Evolutionary conservation across 2,113 vertebrate genomes (phyloP).

Genomic region (Ascaphus truei): DNA sequence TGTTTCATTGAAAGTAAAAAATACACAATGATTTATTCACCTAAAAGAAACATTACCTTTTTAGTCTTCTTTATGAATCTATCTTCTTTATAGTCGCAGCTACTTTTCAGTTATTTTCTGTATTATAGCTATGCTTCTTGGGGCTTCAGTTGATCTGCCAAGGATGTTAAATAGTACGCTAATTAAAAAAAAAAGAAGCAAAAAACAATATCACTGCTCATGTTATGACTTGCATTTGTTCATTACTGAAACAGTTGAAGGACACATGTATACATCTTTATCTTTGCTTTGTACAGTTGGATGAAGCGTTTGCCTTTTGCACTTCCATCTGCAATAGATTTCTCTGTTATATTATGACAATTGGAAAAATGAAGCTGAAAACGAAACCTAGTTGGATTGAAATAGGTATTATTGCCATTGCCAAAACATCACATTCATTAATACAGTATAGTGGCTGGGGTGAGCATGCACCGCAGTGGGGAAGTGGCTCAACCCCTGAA

Average conservation of each 20-base stretch:
- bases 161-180: neutral
- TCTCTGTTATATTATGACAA: neutral
- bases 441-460: neutral
- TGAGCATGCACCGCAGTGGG: slow-evolving; percentile 27
- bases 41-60: slow-evolving; percentile 12
- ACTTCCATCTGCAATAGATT: neutral
- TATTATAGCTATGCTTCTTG: neutral
- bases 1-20: slow-evolving; percentile 27
- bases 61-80: slow-evolving; percentile 7
- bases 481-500: slow-evolving; percentile 19
- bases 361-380: slow-evolving; percentile 6
- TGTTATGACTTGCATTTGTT: neutral
- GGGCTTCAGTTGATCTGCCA: neutral
- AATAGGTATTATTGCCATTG: neutral
- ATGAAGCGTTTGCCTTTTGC: slow-evolving; percentile 1
- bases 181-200: slow-evolving; percentile 13
- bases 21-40: slow-evolving; percentile 2
- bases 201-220: slow-evolving; percentile 14
- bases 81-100: neutral
- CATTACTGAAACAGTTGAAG: slow-evolving; percentile 21
- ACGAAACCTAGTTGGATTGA: slow-evolving; percentile 7
- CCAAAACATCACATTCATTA: slow-evolving; percentile 15
- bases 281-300: neutral
- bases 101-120: neutral
- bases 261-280: too few relatives aligned